A percentile compares a stretch with the other conserved stretches of the same genome.
These are phyloP conservation scores for Macrostomum lignano DNA, from an alignment of 1,140 invertebrate species.

Conservation along the genomic window DNA sequence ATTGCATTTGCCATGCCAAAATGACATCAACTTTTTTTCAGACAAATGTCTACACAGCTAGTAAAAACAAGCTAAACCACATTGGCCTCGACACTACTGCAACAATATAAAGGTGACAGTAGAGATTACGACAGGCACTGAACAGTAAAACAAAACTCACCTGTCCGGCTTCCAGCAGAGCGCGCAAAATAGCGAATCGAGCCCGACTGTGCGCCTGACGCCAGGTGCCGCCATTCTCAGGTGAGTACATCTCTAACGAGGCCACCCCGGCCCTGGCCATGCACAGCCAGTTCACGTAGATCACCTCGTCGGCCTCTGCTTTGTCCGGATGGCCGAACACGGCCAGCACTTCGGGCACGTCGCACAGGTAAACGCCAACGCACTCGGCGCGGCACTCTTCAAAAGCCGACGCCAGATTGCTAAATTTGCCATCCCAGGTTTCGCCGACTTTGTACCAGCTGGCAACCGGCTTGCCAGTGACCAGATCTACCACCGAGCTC, in stretches of 20 bases:
- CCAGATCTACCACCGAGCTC: too few species aligned
- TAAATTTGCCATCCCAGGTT: slow-evolving; percentile 65
- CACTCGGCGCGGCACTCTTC: slow-evolving; percentile 83
- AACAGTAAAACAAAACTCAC: neutral
- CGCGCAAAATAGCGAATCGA: slow-evolving; percentile 53
- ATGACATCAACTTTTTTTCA: too few species aligned
- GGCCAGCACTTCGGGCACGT: slow-evolving; percentile 45
- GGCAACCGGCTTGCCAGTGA: too few species aligned
- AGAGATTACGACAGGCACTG: neutral
- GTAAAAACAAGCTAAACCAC: neutral
- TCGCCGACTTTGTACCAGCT: too few species aligned
- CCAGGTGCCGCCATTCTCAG: slow-evolving; percentile 53
- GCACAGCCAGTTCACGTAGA: slow-evolving; percentile 67
- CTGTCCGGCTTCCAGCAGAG: slow-evolving; percentile 52
- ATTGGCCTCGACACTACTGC: too few species aligned
- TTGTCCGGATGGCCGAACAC: slow-evolving; percentile 52
- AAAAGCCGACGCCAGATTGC: slow-evolving; percentile 52
- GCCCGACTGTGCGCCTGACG: slow-evolving; percentile 60
- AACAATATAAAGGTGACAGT: too few species aligned
- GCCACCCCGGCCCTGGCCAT: slow-evolving; percentile 53
- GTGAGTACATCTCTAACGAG: slow-evolving; percentile 64
- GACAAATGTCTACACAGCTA: neutral
- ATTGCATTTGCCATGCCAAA: too few species aligned
- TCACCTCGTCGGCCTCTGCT: slow-evolving; percentile 44
- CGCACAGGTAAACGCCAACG: slow-evolving; percentile 53